Base-by-base conservation (phyloP, 1,140 invertebrate species). In the Asbolus verrucosus region DNA sequence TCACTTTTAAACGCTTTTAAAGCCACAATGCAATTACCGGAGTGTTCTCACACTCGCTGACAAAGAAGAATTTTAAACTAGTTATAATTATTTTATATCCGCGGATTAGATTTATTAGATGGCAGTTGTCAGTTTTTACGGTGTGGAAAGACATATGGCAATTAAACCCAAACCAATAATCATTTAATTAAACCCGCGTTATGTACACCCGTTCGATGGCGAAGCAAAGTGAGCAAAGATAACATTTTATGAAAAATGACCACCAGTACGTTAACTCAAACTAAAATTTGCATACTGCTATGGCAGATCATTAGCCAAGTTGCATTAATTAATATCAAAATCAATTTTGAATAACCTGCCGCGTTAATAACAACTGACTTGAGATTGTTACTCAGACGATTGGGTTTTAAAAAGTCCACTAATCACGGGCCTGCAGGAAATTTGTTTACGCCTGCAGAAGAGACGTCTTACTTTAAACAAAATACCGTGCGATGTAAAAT, bases 211-310 rank as follows among this genome's bases (percentile, higher is more conserved):
- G 41, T 46, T 46, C n/a, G 16, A 18, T 46, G 24, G 3, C 8
- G 24, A 19, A 46, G 41, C 46, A 54, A 24, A 27, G 21, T 54
- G 21, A n/a, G 46, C 46, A 27, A 11, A 54, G 46, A 54, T 54
- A 54, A 54, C n/a, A n/a, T n/a, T n/a, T n/a, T n/a, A n/a, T n/a
- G n/a, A n/a, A n/a, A n/a, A n/a, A n/a, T n/a, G n/a, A n/a, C n/a
- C n/a, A n/a, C n/a, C n/a, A n/a, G n/a, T n/a, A n/a, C n/a, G n/a
- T n/a, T n/a, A n/a, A n/a, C 5, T 21, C 39, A 9, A 5, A 24
- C 21, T 11, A 54, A 54, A 54, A 54, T 54, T 54, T 54, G 46
- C 46, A 54, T 54, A 54, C 46, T 6, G 46, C 41, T 46, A 3
- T 46, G 41, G n/a, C n/a, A n/a, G n/a, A n/a, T 46, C 41, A 46